Conservation (phyloP, 2,888 invertebrate species). For the Entomobrya multifasciata region DNA sequence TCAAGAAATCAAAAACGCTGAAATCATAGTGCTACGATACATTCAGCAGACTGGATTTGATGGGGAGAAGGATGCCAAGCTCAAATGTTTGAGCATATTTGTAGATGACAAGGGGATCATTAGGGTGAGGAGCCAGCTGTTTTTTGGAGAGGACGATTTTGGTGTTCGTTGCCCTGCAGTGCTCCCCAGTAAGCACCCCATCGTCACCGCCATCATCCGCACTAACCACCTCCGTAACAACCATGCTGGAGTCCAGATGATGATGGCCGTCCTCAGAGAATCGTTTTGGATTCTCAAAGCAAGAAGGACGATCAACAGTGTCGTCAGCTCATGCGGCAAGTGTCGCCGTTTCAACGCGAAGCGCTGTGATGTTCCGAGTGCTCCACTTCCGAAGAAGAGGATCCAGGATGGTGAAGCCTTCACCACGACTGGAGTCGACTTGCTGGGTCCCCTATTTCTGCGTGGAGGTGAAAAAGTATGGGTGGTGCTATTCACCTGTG, state of each 20-base stretch:
- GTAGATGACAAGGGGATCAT: not conserved
- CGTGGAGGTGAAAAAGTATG: slow-evolving; percentile 80
- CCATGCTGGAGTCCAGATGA: not conserved
- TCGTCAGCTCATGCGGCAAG: no score
- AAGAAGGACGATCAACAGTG: no score
- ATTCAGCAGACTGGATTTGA: not conserved
- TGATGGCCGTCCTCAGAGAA: not conserved
- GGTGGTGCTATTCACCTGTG: slow-evolving; percentile 81
- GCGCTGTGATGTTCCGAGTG: no score
- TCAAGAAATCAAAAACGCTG: not conserved
- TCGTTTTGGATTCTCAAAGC: not conserved
- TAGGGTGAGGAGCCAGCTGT: not conserved
- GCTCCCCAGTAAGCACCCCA: not conserved
- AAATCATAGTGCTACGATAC: not conserved
- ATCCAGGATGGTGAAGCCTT: no score
- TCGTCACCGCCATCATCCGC: not conserved
- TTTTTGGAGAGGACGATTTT: not conserved
- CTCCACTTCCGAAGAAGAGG: no score
- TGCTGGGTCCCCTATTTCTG: slow-evolving; percentile 81
- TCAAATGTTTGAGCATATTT: not conserved
- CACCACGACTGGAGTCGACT: no score
- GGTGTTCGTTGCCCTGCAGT: not conserved
- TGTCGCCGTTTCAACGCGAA: no score
- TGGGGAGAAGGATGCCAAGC: not conserved
- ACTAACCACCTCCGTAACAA: not conserved